Base-by-base conservation (phyloP, 2,888 invertebrate genomes). In the Dromius quadrimaculatus region DNA sequence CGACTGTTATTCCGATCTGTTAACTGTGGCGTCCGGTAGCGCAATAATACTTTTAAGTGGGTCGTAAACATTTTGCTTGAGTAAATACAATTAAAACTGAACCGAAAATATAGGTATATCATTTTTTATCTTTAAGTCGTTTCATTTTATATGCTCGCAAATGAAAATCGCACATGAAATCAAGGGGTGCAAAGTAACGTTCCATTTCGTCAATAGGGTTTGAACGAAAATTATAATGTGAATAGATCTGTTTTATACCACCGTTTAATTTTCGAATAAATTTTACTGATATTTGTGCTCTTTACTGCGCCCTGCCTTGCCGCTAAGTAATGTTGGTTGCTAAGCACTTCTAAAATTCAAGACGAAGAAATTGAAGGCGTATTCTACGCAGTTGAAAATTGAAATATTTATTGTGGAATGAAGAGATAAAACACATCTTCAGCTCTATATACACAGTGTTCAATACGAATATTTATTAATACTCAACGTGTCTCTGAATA, bases 21-120 rank as follows among this genome's bases (percentile, higher is more conserved):
- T 68, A 68, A 68, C 68, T 68, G 59, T 32, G 68, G 43, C 57
- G 68, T 68, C 68, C 68, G 59, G 59, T 57, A 68, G 68, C 45
- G 68, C 68, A 68, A 68, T 68, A 68, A 68, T 68, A 68, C 59
- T 68, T 68, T 68, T 68, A 28, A 68, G 68, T 68, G 59, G 59
- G 59, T 68, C 68, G 68, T 68, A 68, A 68, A 65, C 59, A 68
- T 68, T 59, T 68, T 68, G 68, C 68, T 68, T 68, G 68, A 59
- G 68, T 68, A 68, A 68, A 68, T 68, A 68, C 68, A 68, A 65
- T 65, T 65, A 65, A 65, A 65, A 65, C 23, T 65, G 65, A 65
- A 65, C 65, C 50, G 65, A 65, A 59, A 65, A 65, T 65, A 65
- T 65, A 65, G 65, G 68, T 68, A 68, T 68, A 23, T 59, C 68